Conservation (phyloP, 2,888 invertebrate species). For the Agrochola macilenta region DNA sequence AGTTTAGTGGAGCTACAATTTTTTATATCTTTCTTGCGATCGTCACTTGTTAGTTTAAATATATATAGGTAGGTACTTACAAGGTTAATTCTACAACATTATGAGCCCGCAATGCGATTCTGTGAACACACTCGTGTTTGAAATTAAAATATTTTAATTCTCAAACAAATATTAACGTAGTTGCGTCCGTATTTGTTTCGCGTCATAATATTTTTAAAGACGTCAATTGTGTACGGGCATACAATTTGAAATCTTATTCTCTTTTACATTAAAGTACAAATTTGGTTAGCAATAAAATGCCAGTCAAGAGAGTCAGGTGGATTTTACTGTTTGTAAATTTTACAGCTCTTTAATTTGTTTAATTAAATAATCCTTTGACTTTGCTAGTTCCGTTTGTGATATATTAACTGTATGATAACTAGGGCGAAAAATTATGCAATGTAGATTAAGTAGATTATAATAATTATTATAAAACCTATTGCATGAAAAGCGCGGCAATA, state of each 20-base stretch:
- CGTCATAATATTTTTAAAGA: slow-evolving; percentile 39
- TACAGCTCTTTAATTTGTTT: slow-evolving; percentile 6
- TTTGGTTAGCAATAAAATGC: background rate
- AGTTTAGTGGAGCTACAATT: background rate
- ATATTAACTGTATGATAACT: slow-evolving; percentile 12
- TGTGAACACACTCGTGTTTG: slow-evolving; percentile 32
- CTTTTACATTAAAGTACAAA: fast-evolving
- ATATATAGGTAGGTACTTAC: background rate
- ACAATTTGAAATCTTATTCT: slow-evolving; percentile 12
- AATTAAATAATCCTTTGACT: slow-evolving; percentile 23
- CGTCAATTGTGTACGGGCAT: background rate
- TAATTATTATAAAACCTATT: slow-evolving; percentile 3
- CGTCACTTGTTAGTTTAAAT: slow-evolving; percentile 32
- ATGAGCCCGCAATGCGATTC: slow-evolving; percentile 48
- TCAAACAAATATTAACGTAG: slow-evolving; percentile 52
- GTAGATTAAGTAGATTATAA: slow-evolving; percentile 14
- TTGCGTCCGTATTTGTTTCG: slow-evolving; percentile 46
- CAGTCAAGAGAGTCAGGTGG: background rate
- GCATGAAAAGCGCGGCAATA: slow-evolving; percentile 24
- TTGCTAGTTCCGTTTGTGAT: slow-evolving; percentile 12
- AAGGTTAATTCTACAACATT: slow-evolving; percentile 41
- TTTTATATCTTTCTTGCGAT: background rate
- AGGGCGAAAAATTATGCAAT: slow-evolving; percentile 38
- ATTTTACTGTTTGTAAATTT: slow-evolving; percentile 12
- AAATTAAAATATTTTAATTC: slow-evolving; percentile 63